phyloP scores from a whole-genome alignment of 1,140 invertebrate species.

The Thaumetopoea pityocampa region DNA sequence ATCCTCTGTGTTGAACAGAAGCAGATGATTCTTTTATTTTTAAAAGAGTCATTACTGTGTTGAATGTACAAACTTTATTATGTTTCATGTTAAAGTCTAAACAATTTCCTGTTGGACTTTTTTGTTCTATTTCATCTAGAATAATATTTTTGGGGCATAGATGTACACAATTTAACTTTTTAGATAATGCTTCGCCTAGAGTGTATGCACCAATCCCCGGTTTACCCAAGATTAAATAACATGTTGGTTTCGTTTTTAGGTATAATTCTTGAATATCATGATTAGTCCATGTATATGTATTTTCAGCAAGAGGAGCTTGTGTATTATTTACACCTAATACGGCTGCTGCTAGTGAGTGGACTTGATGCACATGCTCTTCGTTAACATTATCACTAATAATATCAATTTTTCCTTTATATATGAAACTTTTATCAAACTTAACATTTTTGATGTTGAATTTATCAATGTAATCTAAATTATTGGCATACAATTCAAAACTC shows the following conservation, averaged over 20 bases:
- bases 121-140: slow-evolving; percentile 72
- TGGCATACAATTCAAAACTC: slow-evolving; percentile 30
- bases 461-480: slow-evolving; percentile 41
- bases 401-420: slow-evolving; percentile 36
- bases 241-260: slow-evolving; percentile 70
- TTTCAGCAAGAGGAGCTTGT: slow-evolving; percentile 34
- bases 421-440: slow-evolving; percentile 23
- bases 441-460: slow-evolving; percentile 26
- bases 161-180: slow-evolving; percentile 75
- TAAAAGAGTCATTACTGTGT: slow-evolving; percentile 70
- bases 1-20: slow-evolving; percentile 76
- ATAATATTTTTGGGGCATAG: slow-evolving; percentile 76
- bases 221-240: slow-evolving; percentile 77
- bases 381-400: slow-evolving; percentile 21
- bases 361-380: slow-evolving; percentile 9
- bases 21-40: slow-evolving; percentile 66
- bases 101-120: slow-evolving; percentile 66
- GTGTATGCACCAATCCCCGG: slow-evolving; percentile 69
- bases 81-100: slow-evolving; percentile 75
- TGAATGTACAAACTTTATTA: slow-evolving; percentile 62
- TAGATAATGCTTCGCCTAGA: slow-evolving; percentile 74
- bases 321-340: slow-evolving; percentile 54
- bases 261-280: slow-evolving; percentile 69
- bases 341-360: slow-evolving; percentile 40
- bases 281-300: slow-evolving; percentile 50